A percentile compares a stretch with the other conserved stretches of the same genome.
These are phyloP conservation scores for Steinernema carpocapsae DNA, from an alignment of 2,888 invertebrate species.

Conservation along the genomic window DNA sequence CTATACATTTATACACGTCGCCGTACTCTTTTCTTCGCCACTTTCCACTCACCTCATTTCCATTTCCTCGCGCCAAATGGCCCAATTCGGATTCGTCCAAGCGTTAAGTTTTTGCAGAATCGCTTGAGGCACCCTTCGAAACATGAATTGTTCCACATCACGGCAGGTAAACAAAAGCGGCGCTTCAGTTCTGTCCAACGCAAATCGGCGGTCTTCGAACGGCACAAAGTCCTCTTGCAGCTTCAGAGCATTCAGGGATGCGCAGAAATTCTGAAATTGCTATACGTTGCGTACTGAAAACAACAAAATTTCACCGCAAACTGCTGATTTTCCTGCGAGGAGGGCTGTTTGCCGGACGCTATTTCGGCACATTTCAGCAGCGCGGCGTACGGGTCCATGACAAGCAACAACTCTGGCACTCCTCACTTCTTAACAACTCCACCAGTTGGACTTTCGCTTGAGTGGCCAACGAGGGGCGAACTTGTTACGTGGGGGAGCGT, in stretches of 20 bases:
- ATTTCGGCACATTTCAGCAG: slow-evolving; percentile 18
- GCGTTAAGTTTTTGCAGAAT: background rate
- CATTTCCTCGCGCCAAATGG: slow-evolving; percentile 7
- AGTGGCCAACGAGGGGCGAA: background rate
- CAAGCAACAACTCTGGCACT: background rate
- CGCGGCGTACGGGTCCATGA: slow-evolving; percentile 22
- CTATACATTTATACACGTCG: too few relatives aligned
- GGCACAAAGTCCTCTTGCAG: background rate
- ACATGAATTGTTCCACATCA: slow-evolving; percentile 25
- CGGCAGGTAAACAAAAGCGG: background rate
- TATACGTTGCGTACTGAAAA: background rate
- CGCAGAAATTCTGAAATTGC: background rate
- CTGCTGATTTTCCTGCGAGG: background rate
- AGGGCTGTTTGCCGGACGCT: background rate
- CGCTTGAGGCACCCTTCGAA: slow-evolving; percentile 1
- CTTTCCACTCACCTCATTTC: slow-evolving; percentile 11
- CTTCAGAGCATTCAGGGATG: background rate
- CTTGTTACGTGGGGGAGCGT: background rate
- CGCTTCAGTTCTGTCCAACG: background rate
- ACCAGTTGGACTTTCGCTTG: slow-evolving; percentile 12
- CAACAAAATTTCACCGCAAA: background rate
- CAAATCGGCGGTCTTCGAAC: background rate
- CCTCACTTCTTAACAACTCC: background rate
- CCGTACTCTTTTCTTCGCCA: background rate
- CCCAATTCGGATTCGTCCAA: slow-evolving; percentile 21